phyloP scores from a whole-genome alignment of 37 sponge, comb jelly and placozoan species.

The Oopsacas minuta region DNA sequence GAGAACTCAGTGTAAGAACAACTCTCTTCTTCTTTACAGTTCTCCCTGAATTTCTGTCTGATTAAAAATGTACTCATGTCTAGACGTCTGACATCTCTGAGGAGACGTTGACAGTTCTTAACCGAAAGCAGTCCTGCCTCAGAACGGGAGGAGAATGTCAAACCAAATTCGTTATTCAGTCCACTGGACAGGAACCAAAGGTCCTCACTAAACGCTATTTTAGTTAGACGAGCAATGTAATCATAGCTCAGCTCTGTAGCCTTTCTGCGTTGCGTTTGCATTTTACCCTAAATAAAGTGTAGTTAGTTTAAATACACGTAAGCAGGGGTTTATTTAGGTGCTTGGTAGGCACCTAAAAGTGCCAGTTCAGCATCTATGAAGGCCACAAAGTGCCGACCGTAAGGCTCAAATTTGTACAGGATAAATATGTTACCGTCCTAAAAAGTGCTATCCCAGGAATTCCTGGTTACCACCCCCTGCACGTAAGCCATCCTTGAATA shows the following conservation, averaged over 20 bases:
- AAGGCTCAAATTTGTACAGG: too few relatives aligned
- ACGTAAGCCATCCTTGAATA: too few relatives aligned
- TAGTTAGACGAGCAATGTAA: not conserved
- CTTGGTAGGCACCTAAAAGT: too few relatives aligned
- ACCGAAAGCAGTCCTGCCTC: not conserved
- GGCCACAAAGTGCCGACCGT: too few relatives aligned
- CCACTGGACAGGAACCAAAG: not conserved
- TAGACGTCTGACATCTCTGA: not conserved
- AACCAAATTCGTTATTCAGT: not conserved
- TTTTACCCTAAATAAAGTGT: too few relatives aligned
- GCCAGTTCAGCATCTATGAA: too few relatives aligned
- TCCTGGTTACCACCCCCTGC: too few relatives aligned
- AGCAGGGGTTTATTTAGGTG: too few relatives aligned
- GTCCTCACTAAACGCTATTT: not conserved
- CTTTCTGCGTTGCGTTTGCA: not conserved
- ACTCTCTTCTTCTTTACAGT: not conserved
- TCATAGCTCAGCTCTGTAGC: not conserved
- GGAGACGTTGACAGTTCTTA: not conserved
- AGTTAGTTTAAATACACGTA: too few relatives aligned
- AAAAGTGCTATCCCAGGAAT: too few relatives aligned
- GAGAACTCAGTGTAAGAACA: not conserved
- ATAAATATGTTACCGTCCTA: too few relatives aligned
- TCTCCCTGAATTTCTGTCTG: not conserved
- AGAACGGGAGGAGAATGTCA: not conserved
- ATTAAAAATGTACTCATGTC: not conserved